Evolutionary conservation across 2,888 invertebrate genomes (phyloP).

Genomic region (Colostygia pectinataria): DNA sequence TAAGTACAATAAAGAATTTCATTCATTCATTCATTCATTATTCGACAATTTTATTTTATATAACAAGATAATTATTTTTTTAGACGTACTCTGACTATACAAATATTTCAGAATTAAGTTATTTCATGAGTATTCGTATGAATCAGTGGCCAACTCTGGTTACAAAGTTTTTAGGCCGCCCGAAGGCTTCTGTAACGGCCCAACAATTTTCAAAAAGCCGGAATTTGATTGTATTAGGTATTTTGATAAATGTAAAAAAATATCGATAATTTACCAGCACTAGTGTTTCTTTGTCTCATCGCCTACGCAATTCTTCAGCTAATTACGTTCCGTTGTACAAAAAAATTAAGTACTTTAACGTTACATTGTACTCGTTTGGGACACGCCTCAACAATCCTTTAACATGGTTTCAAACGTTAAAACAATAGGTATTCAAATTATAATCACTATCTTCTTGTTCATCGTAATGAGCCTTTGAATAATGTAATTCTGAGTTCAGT

Average conservation of each 20-base stretch:
- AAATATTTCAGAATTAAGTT: too few species aligned
- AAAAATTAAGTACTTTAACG: slow-evolving; percentile 3
- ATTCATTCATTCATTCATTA: too few species aligned
- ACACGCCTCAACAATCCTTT: slow-evolving; percentile 27
- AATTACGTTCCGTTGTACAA: slow-evolving; percentile 15
- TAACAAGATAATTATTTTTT: too few species aligned
- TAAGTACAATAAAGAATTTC: too few species aligned
- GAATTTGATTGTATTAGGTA: too few species aligned
- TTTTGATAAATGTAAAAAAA: neutral
- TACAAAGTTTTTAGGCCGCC: too few species aligned
- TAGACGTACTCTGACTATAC: too few species aligned
- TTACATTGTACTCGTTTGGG: slow-evolving; percentile 10
- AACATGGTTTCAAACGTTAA: slow-evolving; percentile 18
- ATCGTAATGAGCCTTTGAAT: slow-evolving; percentile 21
- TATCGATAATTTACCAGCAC: slow-evolving; percentile 12
- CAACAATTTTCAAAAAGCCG: too few species aligned
- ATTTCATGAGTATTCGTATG: too few species aligned
- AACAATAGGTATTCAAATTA: slow-evolving; percentile 31
- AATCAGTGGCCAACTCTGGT: too few species aligned
- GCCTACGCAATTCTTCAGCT: slow-evolving; percentile 16
- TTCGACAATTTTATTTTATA: too few species aligned
- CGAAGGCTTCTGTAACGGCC: too few species aligned
- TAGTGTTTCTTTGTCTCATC: slow-evolving; percentile 12
- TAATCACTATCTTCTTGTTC: slow-evolving; percentile 21
- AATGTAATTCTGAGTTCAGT: slow-evolving; percentile 6